Evolutionary conservation across 2,113 vertebrate species (phyloP).

Genomic region (Colaptes auratus): DNA sequence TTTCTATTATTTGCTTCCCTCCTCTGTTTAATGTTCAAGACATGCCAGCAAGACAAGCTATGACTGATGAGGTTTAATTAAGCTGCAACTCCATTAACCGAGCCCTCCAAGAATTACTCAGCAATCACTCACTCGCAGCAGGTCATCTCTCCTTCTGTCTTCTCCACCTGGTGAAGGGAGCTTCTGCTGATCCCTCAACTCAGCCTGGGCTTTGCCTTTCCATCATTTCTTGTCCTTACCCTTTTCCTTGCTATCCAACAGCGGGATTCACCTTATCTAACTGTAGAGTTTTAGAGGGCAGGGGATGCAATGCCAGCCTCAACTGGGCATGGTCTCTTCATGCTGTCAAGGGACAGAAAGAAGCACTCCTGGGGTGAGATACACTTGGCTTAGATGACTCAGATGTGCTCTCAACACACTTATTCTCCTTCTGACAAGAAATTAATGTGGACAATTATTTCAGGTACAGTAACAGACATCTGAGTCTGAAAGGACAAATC

Average conservation of each 20-base stretch:
- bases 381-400: background rate
- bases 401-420: background rate
- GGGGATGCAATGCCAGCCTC: background rate
- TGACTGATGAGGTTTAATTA: slow-evolving; percentile 45
- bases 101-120: background rate
- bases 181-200: background rate
- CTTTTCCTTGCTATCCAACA: background rate
- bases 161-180: background rate
- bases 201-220: background rate
- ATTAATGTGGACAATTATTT: background rate
- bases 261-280: background rate
- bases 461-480: background rate
- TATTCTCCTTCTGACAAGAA: background rate
- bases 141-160: background rate
- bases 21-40: background rate
- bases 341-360: background rate
- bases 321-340: background rate
- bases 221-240: background rate
- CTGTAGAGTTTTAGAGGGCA: background rate
- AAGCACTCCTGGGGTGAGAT: background rate
- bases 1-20: background rate
- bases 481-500: background rate
- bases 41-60: background rate
- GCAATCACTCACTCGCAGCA: background rate
- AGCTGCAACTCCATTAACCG: background rate